A percentile compares a stretch with the other conserved stretches of the same genome.
Conservation (phyloP, 2,797 vertebrate species). For the Pyrocephalus nanus region DNA sequence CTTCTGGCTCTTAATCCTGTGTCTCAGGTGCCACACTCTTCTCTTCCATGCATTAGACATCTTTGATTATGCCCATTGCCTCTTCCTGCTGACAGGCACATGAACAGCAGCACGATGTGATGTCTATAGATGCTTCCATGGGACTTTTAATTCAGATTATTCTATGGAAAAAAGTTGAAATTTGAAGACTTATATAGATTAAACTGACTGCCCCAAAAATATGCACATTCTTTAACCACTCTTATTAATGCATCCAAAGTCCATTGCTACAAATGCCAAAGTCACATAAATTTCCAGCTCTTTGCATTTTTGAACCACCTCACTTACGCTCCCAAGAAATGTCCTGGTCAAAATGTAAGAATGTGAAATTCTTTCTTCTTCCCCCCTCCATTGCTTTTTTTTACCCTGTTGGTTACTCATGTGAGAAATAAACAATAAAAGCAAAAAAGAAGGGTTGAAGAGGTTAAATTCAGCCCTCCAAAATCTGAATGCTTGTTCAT, state of each 20-base stretch:
- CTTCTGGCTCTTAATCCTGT: background rate
- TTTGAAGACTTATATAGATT: background rate
- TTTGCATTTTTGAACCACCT: slow-evolving; percentile 12
- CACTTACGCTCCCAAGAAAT: slow-evolving; percentile 2
- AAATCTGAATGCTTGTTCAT: background rate
- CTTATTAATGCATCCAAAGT: background rate
- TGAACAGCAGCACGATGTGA: background rate
- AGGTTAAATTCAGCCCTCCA: slow-evolving; percentile 12
- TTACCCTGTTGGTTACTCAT: background rate
- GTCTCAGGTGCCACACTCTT: background rate
- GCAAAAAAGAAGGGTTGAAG: background rate
- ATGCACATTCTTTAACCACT: background rate
- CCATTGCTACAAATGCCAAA: slow-evolving; percentile 2
- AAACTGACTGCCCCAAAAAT: background rate
- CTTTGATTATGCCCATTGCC: background rate
- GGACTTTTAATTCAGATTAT: background rate
- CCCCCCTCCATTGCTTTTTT: background rate
- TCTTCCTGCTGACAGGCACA: background rate
- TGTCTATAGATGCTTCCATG: background rate
- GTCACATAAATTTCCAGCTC: background rate
- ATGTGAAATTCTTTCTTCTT: slow-evolving; percentile 18
- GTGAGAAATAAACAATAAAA: slow-evolving; percentile 11
- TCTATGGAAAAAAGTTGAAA: background rate
- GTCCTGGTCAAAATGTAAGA: slow-evolving; percentile 32
- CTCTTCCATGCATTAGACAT: background rate